phyloP scores from a whole-genome alignment of 2,113 vertebrate species.

The Nasalis larvatus region DNA sequence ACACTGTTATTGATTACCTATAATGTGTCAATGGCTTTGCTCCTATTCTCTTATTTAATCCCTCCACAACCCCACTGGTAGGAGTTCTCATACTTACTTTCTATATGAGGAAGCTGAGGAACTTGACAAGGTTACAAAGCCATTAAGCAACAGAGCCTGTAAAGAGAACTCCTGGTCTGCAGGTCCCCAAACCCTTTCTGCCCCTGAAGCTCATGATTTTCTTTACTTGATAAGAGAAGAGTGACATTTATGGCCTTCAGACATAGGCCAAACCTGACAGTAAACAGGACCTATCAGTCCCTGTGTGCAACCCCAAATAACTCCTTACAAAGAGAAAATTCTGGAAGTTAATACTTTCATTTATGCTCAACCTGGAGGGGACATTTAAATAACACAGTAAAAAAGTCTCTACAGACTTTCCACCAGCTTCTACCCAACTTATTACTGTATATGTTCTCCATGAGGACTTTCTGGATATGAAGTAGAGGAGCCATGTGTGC shows the following conservation, averaged over 20 bases:
- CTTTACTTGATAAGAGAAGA: not conserved
- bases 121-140: not conserved
- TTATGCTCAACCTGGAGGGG: not conserved
- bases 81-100: not conserved
- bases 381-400: not conserved
- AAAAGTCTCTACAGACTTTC: not conserved
- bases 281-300: not conserved
- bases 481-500: not conserved
- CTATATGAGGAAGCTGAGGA: not conserved
- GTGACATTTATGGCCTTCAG: not conserved
- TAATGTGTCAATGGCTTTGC: not conserved
- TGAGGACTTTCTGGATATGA: not conserved
- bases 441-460: not conserved
- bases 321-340: not conserved
- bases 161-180: not conserved
- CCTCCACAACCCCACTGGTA: not conserved
- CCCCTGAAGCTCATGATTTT: not conserved
- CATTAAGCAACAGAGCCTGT: not conserved
- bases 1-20: not conserved
- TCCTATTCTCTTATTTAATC: not conserved
- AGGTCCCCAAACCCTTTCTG: not conserved
- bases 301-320: no score
- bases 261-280: not conserved
- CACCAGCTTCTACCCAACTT: not conserved
- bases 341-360: not conserved